Base-by-base conservation (phyloP, 2,113 vertebrate genomes). In the Myiozetetes cayanensis region DNA sequence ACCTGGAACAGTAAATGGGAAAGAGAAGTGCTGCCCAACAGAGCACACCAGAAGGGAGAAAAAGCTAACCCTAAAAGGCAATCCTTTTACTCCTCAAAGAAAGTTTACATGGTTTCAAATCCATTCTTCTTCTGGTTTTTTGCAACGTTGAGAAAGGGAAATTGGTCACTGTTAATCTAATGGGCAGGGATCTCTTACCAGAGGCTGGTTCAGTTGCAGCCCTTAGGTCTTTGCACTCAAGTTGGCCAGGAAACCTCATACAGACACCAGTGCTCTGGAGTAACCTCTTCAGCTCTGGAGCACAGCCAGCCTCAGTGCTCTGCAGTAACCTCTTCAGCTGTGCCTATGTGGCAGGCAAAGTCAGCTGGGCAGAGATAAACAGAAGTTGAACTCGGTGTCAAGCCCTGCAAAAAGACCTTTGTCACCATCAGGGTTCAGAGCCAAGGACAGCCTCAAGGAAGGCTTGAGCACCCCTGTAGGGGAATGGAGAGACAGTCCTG, bases 391-490 rank as follows among this genome's bases (percentile, higher is more conserved):
- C 85, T 66, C 30, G 7, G 2, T 44, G 73, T 65, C 44, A 66
- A 77, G n/a, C 30, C 61, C 39, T 33, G 35, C 44, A 71, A 28
- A 66, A 89, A 63, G 73, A 95, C 86, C 89, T 97, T 93, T 92
- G 89, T 55, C 56, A 78, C 43, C 23, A 12, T 33, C 19, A 20
- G 1, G 4, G 37, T 59, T 91, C 66, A 72, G 70, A 93, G 74
- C 31, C 59, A 77, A 31, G 50, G 2, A 3, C 46, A 76, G 63
- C 72, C 62, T 14, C 9, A 35, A 66, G 30, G 50, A 66, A 58
- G 35, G 53, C 55, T 53, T 82, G 55, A 74, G 63, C 50, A 87
- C 21, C 12, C 12, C 30, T 1, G 0, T 4, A 17, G 19, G 27
- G 28, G 24, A 63, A 56, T 7, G 22, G 61, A 72, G 15, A 65